phyloP scores from a whole-genome alignment of 2,888 invertebrate genomes.

The Hyles lineata region DNA sequence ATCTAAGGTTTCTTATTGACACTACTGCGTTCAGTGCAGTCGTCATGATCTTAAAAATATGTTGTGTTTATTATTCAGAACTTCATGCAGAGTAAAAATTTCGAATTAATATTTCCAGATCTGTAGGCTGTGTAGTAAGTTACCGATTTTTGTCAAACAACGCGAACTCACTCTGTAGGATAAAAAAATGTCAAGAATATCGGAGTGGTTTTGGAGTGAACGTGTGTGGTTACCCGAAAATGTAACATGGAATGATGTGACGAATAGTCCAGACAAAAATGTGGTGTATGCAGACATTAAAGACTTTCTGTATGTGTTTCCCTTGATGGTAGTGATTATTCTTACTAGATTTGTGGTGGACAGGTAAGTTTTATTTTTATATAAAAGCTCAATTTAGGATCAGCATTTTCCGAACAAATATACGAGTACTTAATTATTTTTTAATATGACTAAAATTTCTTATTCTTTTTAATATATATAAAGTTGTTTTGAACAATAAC shows the following conservation, averaged over 20 bases:
- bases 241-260: conserved; percentile 91
- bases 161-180: background rate
- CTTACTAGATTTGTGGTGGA: conserved; percentile 89
- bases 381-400: too few species aligned
- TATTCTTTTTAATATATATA: too few species aligned
- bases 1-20: background rate
- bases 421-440: too few species aligned
- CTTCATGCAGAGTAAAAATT: too few species aligned
- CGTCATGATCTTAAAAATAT: too few species aligned
- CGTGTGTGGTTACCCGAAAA: conserved; percentile 94
- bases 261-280: conserved; percentile 86
- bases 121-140: background rate
- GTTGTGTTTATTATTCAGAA: too few species aligned
- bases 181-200: conserved; percentile 27
- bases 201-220: conserved; percentile 83
- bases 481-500: too few species aligned
- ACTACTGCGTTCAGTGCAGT: background rate
- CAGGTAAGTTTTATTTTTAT: conserved; percentile 88
- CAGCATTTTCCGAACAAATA: too few species aligned
- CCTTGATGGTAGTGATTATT: conserved; percentile 89
- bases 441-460: too few species aligned
- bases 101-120: too few species aligned
- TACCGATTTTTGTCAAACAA: background rate
- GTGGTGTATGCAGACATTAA: conserved; percentile 88
- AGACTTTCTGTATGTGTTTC: conserved; percentile 89